Conservation (phyloP, 1,140 invertebrate genomes). For the Caenorhabditis remanei region DNA sequence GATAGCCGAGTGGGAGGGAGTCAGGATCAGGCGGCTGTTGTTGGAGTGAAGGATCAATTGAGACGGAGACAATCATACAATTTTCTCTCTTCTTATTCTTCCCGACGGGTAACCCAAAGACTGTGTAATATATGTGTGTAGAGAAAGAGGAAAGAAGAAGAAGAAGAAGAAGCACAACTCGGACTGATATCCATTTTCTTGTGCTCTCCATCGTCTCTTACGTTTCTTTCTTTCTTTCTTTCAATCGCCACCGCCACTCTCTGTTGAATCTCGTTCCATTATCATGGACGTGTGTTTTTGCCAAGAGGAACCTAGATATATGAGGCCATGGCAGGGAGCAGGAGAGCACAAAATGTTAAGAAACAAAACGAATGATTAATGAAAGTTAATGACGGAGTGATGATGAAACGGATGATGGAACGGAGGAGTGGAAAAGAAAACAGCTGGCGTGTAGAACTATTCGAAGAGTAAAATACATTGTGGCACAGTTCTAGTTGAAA, state of each 20-base stretch:
- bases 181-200: conserved; percentile 44
- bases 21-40: conserved; percentile 41
- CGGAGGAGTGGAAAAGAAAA: no score
- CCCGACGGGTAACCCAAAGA: conserved; percentile 30
- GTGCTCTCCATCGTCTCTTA: neutral
- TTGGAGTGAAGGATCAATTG: neutral
- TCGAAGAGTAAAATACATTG: no score
- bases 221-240: conserved; percentile 14
- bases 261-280: conserved; percentile 38
- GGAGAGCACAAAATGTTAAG: neutral
- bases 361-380: neutral
- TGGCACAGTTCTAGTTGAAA: no score
- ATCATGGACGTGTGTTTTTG: conserved; percentile 54
- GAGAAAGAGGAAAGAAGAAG: neutral
- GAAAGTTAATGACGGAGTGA: neutral
- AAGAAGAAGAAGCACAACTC: neutral
- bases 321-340: neutral
- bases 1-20: conserved; percentile 13
- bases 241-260: neutral
- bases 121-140: conserved; percentile 45
- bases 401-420: no score
- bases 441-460: no score
- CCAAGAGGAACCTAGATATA: neutral
- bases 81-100: neutral
- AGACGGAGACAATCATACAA: conserved; percentile 16